A percentile compares a stretch with the other conserved stretches of the same genome.
Conservation (phyloP, 2,888 invertebrate species). For the Disparrhopalites patrizii region DNA sequence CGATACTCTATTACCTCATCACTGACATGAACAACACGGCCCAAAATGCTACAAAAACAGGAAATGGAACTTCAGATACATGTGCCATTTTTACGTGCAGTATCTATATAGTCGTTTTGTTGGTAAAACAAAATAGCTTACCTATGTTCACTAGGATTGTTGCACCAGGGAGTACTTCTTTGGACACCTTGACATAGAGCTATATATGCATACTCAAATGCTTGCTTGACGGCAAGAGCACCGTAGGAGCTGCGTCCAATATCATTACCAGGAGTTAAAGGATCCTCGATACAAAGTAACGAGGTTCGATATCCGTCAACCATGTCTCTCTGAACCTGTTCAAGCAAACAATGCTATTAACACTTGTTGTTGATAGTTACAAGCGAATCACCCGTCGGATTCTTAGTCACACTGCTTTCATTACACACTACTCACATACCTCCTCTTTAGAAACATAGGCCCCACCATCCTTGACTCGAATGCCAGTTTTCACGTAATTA, state of each 20-base stretch:
- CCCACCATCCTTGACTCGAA: slow-evolving; percentile 88
- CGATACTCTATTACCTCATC: slow-evolving; percentile 82
- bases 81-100: neutral
- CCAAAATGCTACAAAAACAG: slow-evolving; percentile 64
- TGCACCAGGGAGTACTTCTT: slow-evolving; percentile 52
- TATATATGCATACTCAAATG: slow-evolving; percentile 94
- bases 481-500: slow-evolving; percentile 90
- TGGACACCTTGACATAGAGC: slow-evolving; percentile 70
- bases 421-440: slow-evolving; percentile 50
- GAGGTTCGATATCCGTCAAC: slow-evolving; percentile 74
- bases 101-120: neutral
- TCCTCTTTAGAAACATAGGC: slow-evolving; percentile 92
- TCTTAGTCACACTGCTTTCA: no score
- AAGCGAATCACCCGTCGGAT: no score
- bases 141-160: slow-evolving; percentile 57
- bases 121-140: slow-evolving; percentile 40
- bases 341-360: neutral
- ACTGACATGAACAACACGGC: slow-evolving; percentile 86
- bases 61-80: neutral
- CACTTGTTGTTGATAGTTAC: neutral
- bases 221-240: slow-evolving; percentile 81
- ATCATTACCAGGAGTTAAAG: slow-evolving; percentile 91
- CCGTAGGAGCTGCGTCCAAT: slow-evolving; percentile 93
- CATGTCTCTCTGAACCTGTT: slow-evolving; percentile 31
- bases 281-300: slow-evolving; percentile 95